Conservation (phyloP, 2,888 invertebrate genomes). For the Thereva nobilitata region DNA sequence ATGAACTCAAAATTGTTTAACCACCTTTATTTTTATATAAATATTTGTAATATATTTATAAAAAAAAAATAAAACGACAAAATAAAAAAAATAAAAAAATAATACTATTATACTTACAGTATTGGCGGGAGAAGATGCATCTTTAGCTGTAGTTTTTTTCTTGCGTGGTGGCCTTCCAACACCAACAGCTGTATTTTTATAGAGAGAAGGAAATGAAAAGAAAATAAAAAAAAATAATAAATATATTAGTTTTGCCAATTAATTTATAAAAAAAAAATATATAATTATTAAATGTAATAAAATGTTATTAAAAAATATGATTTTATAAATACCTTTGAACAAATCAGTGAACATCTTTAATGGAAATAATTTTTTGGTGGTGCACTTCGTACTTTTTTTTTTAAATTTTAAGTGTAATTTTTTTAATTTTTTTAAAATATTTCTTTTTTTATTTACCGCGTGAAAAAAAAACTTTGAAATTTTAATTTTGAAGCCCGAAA, state of each 20-base stretch:
- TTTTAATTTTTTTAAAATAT: no score
- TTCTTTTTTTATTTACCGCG: no score
- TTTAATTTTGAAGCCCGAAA: constrained; percentile 37
- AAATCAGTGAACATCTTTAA: constrained; percentile 7
- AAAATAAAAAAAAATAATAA: constrained; percentile 37
- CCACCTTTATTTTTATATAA: no score
- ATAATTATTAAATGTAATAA: not conserved
- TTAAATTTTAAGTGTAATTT: no score
- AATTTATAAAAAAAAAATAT: constrained; percentile 11
- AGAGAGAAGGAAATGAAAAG: constrained; percentile 21
- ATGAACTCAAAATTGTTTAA: no score
- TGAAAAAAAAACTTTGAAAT: constrained; percentile 8
- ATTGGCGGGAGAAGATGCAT: constrained; percentile 44
- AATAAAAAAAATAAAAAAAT: constrained; percentile 32
- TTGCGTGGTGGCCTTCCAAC: constrained; percentile 55
- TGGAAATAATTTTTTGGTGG: not conserved
- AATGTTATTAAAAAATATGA: constrained; percentile 1
- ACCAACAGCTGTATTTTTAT: constrained; percentile 47
- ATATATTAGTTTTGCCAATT: constrained; percentile 9
- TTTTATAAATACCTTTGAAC: constrained; percentile 29
- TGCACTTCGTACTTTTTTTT: no score
- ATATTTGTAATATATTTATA: no score
- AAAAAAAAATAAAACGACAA: constrained; percentile 18
- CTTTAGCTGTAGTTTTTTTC: constrained; percentile 53
- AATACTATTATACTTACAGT: constrained; percentile 42